Evolutionary conservation across 2,888 invertebrate species (phyloP), one percentile per base, ranked within the genome.

Genomic region (Athetis lepigone): DNA sequence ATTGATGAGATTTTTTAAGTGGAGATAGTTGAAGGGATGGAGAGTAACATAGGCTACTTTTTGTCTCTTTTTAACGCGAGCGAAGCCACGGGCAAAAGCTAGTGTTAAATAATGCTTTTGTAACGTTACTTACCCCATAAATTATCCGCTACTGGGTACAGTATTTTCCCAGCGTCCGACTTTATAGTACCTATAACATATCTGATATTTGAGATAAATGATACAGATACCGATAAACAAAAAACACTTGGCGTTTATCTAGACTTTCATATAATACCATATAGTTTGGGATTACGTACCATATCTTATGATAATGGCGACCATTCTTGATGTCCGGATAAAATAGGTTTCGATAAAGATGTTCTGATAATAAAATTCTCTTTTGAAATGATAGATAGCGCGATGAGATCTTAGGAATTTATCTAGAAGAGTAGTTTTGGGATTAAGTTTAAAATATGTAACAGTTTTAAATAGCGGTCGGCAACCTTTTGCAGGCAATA

Each of bases 161-260:
- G 6, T 3, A 23, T 25, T 13, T 1, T 27, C 18, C 11, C 18
- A 19, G 18, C 62, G 55, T 56, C 40, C 11, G 19, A 25, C 19
- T 79, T 68, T 79, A 79, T 79, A 79, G 49, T 13, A 66, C 33
- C 33, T 13, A 33, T 13, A 71, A 64, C 23, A 50, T 79, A 69
- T 82, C 79, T 79, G 73, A 68, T 60, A 60, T 65, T 46, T 25
- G 25, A 79, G 79, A 80, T 82, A 79, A 75, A 77, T 58, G 65
- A 70, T 62, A 68, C 37, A n/a, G 7, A 33, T 16, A 6, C 9
- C 18, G 74, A 77, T 71, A 71, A 70, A 49, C 45, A 29, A 4
- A 19, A 65, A 54, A 55, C 29, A 58, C 65, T 67, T 66, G n/a
- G 50, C 43, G 45, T 55, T 76, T 76, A 74, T 79, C 79, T 61